Evolutionary conservation across 2,888 invertebrate species (phyloP), one percentile per base, ranked within the genome.

Genomic region (Hydriomena furcata): DNA sequence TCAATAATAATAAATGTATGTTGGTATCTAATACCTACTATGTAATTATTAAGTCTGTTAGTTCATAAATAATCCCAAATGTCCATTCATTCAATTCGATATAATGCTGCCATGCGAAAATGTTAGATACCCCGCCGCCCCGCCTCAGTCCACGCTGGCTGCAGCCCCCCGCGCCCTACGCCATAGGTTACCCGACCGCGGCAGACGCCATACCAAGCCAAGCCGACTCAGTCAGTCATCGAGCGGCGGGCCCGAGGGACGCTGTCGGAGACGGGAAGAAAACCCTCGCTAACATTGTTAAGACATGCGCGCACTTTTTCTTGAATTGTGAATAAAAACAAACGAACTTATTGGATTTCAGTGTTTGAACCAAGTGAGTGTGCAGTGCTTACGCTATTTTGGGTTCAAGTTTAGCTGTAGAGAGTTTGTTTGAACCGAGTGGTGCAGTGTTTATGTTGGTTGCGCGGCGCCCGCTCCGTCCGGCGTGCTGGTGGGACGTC

Each of bases 381-480:
- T 87, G 86, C 51, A 69, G 84, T 87, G 86, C 72, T 60, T 59
- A 68, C 61, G 64, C 61, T 72, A 65, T 56, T 64, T 59, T 48
- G 51, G 49, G 55, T 66, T 62, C 62, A 64, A 68, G 52, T 65
- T 73, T 63, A 49, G 56, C 57, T 62, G 71, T 69, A 75, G 65
- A 71, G 71, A 72, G 70, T 75, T 81, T 76, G 73, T 75, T 82
- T 75, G 70, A 74, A 70, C 68, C 68, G 76, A 78, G 81, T 82
- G 79, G 88, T 89, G 87, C 80, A 85, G 89, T 90, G 89, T 90
- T 90, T 90, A 88, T 88, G 88, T 89, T 82, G 77, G 78, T 74
- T 83, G 74, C 82, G 84, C 81, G 81, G 79, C 80, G 78, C 77
- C 74, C 73, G 84, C 73, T 82, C 72, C 71, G 76, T 81, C 76